phyloP scores from a whole-genome alignment of 2,888 invertebrate genomes.

The Rotaria magnacalcarata region DNA sequence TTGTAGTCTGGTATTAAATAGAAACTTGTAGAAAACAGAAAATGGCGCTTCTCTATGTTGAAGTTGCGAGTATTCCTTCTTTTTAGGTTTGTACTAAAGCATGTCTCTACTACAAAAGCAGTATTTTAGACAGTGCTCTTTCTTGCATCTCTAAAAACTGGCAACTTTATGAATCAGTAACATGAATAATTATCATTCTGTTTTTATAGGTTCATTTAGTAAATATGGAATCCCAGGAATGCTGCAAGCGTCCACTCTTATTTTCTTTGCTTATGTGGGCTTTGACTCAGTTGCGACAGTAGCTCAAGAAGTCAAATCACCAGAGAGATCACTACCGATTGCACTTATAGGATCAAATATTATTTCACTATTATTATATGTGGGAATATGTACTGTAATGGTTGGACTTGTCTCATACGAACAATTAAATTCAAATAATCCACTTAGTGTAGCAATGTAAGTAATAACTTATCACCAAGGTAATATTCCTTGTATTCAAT shows the following conservation, averaged over 20 bases:
- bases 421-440: not conserved
- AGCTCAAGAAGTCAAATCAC: not conserved
- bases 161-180: not conserved
- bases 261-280: not conserved
- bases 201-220: not conserved
- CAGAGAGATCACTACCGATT: not conserved
- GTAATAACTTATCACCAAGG: not conserved
- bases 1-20: too few species aligned
- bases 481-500: not conserved
- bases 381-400: not conserved
- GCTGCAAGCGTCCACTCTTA: not conserved
- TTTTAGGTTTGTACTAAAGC: too few species aligned
- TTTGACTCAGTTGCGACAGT: not conserved
- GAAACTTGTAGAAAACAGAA: too few species aligned
- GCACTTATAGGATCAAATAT: not conserved
- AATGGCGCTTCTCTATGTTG: too few species aligned
- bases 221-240: not conserved
- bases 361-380: not conserved
- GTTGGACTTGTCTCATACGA: not conserved
- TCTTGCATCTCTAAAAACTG: too few species aligned
- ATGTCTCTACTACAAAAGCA: too few species aligned
- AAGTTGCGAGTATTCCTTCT: too few species aligned
- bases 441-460: not conserved
- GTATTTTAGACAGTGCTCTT: too few species aligned
- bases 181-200: not conserved